These are phyloP conservation scores for Metallyticus violacea DNA, from an alignment of 2,888 invertebrate genomes.

Conservation along the genomic window DNA sequence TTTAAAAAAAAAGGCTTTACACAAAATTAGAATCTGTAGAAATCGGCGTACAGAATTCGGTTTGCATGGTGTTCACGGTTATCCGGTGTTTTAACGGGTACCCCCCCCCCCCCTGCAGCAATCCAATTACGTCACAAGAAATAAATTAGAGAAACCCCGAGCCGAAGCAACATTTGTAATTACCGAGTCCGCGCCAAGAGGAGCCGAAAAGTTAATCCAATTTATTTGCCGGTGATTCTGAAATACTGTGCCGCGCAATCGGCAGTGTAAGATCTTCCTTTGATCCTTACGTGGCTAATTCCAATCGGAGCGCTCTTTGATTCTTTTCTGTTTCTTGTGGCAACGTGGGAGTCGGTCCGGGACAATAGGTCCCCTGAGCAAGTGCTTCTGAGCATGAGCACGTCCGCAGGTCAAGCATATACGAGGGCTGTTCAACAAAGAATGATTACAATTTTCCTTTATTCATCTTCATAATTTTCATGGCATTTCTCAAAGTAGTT, in stretches of 20 bases:
- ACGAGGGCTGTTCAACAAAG: too few relatives aligned
- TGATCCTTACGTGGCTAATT: background rate
- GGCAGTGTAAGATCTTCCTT: background rate
- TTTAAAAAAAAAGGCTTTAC: background rate
- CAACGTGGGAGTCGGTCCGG: background rate
- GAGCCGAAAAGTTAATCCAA: background rate
- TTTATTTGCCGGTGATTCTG: too few relatives aligned
- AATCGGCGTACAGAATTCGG: background rate
- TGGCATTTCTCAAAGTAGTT: too few relatives aligned
- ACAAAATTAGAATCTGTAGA: background rate
- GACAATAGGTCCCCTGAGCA: background rate
- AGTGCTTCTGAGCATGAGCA: too few relatives aligned
- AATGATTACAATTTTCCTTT: too few relatives aligned
- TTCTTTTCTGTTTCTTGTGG: background rate
- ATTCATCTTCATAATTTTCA: too few relatives aligned
- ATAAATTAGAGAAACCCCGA: background rate
- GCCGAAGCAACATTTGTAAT: background rate
- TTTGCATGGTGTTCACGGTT: background rate
- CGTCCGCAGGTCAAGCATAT: too few relatives aligned
- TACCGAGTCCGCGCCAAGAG: too few relatives aligned
- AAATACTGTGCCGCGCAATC: too few relatives aligned
- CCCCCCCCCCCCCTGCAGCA: too few relatives aligned
- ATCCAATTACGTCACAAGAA: background rate
- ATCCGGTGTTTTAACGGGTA: background rate
- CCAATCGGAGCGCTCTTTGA: too few relatives aligned